Conservation (phyloP, 2,888 invertebrate species). For the Tridacna gigas region DNA sequence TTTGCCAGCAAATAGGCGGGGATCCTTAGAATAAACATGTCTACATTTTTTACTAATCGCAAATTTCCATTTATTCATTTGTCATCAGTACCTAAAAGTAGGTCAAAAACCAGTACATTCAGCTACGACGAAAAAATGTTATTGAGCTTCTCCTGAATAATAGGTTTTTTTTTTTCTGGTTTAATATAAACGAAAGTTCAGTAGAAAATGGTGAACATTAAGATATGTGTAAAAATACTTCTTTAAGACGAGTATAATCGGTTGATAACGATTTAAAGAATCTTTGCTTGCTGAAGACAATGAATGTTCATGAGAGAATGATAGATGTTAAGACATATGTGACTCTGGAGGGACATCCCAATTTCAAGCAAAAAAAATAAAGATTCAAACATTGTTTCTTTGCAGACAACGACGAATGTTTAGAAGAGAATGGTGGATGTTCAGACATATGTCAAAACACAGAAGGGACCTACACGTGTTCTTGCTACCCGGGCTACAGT, state of each 20-base stretch:
- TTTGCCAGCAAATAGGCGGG: no score
- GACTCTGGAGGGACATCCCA: not conserved
- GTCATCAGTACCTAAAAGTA: no score
- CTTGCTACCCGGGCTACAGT: not conserved
- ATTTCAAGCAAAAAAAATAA: not conserved
- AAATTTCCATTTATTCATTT: no score
- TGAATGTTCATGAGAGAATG: not conserved
- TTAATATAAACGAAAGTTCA: no score
- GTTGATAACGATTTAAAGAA: not conserved
- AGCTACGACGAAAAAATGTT: no score
- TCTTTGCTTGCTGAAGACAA: not conserved
- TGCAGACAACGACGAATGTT: conserved; percentile 1
- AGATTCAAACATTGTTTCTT: not conserved
- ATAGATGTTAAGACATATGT: not conserved
- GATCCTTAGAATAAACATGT: no score
- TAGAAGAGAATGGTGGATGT: not conserved
- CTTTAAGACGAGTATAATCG: not conserved
- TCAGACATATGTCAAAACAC: not conserved
- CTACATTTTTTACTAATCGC: no score
- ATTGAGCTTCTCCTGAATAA: no score
- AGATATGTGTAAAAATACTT: not conserved
- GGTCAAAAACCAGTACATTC: no score
- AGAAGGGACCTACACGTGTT: not conserved
- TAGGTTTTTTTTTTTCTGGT: no score
- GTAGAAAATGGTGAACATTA: not conserved